phyloP scores from a whole-genome alignment of 23 tunicate species.

The Trididemnum clinides region DNA sequence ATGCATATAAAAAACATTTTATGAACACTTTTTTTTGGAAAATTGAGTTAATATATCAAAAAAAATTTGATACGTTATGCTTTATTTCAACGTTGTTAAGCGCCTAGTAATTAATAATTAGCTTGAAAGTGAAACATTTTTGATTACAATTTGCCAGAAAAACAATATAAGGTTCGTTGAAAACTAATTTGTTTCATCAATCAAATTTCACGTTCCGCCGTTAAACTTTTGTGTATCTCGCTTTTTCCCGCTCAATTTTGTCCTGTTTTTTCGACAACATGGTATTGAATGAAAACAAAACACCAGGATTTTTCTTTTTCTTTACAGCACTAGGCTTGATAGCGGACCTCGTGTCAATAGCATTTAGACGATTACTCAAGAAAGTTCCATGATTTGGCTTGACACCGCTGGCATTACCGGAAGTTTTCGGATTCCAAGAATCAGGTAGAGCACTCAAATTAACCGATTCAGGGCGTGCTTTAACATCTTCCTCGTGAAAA shows the following conservation, averaged over 20 bases:
- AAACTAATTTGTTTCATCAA: no score
- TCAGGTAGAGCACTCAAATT: conserved; percentile 1
- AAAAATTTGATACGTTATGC: no score
- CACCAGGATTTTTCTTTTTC: conserved; percentile 76
- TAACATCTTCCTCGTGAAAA: conserved; percentile 17
- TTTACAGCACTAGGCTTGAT: conserved; percentile 79
- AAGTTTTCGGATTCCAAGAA: not conserved
- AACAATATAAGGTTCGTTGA: no score
- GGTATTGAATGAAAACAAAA: conserved; percentile 72
- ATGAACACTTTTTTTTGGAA: no score
- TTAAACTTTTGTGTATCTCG: not conserved
- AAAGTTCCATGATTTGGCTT: not conserved
- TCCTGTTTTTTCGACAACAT: conserved; percentile 72
- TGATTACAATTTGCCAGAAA: no score
- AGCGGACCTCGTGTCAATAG: conserved; percentile 71
- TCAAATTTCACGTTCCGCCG: no score
- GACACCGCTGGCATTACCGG: not conserved
- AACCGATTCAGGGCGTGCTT: conserved; percentile 37
- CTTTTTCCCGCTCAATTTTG: conserved; percentile 42
- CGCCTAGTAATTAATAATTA: no score
- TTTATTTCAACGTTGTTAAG: no score
- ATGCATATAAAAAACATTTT: no score
- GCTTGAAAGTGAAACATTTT: no score
- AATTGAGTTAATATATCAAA: no score
- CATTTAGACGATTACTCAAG: conserved; percentile 30